Evolutionary conservation across 1,140 invertebrate species (phyloP).

Genomic region (Ruditapes philippinarum): DNA sequence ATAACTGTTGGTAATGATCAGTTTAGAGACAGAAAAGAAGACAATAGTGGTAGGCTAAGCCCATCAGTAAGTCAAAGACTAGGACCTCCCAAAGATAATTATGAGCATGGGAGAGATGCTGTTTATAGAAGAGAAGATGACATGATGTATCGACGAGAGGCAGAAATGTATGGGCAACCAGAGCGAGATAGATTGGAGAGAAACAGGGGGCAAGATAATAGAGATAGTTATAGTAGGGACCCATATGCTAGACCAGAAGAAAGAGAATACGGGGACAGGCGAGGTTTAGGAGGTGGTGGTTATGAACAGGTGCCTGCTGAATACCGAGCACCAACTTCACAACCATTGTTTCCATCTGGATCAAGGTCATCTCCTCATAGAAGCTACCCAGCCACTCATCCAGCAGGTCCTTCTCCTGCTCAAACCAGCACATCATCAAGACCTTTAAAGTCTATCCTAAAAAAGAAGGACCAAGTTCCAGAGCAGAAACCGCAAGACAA

Average conservation of each 20-base stretch:
- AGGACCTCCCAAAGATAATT: neutral
- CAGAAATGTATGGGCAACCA: conserved; percentile 30
- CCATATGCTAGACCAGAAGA: conserved; percentile 53
- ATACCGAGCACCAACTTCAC: neutral
- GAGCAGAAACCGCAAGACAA: conserved; percentile 38
- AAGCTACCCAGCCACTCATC: neutral
- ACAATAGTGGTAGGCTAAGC: neutral
- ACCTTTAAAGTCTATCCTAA: conserved; percentile 77
- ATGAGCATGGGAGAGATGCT: neutral
- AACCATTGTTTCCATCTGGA: conserved; percentile 50
- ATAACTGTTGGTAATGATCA: conserved; percentile 83
- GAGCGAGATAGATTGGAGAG: conserved; percentile 54
- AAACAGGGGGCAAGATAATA: conserved; percentile 28
- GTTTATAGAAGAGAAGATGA: conserved; percentile 43
- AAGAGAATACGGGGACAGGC: conserved; percentile 59
- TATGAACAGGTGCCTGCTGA: neutral
- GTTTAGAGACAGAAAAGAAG: conserved; percentile 62
- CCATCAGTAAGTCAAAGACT: neutral
- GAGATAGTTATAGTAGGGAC: conserved; percentile 51
- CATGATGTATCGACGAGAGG: conserved; percentile 46
- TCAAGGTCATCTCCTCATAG: neutral
- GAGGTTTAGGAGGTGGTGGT: conserved; percentile 49
- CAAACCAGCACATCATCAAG: conserved; percentile 16
- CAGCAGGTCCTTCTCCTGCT: neutral
- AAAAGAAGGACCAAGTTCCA: conserved; percentile 62